Conservation (phyloP, 2,888 invertebrate species). For the Morinoia aosen region DNA sequence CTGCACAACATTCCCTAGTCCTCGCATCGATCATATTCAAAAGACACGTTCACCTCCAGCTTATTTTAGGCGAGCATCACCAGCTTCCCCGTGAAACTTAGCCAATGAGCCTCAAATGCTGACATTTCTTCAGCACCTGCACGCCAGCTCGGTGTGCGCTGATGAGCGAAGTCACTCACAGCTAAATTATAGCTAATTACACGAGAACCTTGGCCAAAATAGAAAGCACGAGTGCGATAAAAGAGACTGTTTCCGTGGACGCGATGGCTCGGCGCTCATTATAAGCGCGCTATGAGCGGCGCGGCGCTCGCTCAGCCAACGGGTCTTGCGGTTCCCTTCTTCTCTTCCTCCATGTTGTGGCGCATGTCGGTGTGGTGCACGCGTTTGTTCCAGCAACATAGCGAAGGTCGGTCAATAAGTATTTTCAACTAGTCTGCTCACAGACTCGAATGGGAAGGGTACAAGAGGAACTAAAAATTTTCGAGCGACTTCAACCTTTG, state of each 20-base stretch:
- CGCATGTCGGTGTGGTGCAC: background rate
- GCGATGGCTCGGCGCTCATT: background rate
- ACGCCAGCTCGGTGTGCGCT: background rate
- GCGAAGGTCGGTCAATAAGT: too few relatives aligned
- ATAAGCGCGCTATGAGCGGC: background rate
- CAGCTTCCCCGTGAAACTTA: background rate
- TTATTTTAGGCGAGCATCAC: background rate
- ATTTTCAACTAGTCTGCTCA: too few relatives aligned
- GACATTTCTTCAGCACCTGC: background rate
- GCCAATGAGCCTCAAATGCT: background rate
- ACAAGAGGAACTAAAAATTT: too few relatives aligned
- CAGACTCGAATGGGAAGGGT: too few relatives aligned
- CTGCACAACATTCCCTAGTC: constrained; percentile 16
- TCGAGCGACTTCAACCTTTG: too few relatives aligned
- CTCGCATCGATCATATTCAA: constrained; percentile 44
- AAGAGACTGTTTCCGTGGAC: constrained; percentile 12
- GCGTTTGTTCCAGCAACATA: background rate
- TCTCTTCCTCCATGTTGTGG: background rate
- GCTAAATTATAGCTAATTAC: background rate
- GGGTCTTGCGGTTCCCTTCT: background rate
- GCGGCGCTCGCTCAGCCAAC: background rate
- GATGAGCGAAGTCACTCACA: background rate
- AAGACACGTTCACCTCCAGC: constrained; percentile 35
- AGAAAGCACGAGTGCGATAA: background rate
- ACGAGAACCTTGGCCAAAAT: background rate